Conservation (phyloP, 1,140 invertebrate species). For the Antheraea mylitta region DNA sequence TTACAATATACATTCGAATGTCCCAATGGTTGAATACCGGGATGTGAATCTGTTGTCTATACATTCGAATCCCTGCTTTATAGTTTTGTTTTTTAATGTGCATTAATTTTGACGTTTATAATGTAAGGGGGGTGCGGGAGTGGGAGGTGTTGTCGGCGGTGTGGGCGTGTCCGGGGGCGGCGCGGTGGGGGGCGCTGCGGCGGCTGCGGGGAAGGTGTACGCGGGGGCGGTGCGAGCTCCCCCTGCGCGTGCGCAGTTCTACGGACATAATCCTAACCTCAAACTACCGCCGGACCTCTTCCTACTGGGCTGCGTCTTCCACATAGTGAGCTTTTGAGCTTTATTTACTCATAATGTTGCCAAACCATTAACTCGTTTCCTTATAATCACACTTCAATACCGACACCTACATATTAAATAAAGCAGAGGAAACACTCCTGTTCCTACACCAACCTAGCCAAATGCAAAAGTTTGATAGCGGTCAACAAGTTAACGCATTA, state of each 20-base stretch:
- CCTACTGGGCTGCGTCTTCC: conserved; percentile 95
- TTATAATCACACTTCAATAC: neutral
- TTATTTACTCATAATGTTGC: neutral
- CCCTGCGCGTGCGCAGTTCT: conserved; percentile 85
- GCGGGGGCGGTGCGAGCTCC: conserved; percentile 75
- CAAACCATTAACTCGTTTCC: neutral
- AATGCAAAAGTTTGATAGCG: conserved; percentile 8
- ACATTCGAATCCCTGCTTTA: no score
- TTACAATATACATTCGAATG: no score
- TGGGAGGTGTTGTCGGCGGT: neutral
- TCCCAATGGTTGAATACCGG: no score
- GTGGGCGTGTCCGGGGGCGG: neutral
- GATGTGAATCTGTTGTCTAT: no score
- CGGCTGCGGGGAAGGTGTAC: conserved; percentile 46
- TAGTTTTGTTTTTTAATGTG: no score
- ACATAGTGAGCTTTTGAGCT: conserved; percentile 83
- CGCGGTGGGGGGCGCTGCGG: conserved; percentile 10
- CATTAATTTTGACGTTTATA: neutral
- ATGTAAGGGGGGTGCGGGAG: no score
- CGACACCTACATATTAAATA: conserved; percentile 6
- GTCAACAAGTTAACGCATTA: neutral
- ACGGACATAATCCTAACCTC: conserved; percentile 91
- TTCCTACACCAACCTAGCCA: conserved; percentile 16
- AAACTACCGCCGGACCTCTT: conserved; percentile 93
- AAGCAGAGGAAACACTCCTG: conserved; percentile 27